phyloP scores from a whole-genome alignment of 2,797 vertebrate species.

The Acanthis flammea region DNA sequence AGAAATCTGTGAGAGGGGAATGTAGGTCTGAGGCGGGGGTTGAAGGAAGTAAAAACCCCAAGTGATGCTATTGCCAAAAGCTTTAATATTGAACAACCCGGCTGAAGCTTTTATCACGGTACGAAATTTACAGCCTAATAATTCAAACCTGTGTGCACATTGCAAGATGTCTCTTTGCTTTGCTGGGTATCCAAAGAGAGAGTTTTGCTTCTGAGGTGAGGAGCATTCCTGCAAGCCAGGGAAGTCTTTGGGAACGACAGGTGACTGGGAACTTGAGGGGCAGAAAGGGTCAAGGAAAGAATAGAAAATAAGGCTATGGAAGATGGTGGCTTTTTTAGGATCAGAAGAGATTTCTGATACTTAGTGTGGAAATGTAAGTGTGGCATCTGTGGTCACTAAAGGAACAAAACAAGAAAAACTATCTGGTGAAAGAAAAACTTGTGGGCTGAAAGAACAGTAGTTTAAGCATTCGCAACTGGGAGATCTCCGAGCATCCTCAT shows the following conservation, averaged over 20 bases:
- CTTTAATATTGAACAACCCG: constrained; percentile 52
- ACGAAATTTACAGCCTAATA: constrained; percentile 60
- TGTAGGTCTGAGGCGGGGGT: background rate
- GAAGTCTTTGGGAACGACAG: background rate
- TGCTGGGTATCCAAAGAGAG: background rate
- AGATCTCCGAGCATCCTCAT: background rate
- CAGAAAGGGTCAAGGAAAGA: background rate
- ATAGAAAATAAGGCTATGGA: background rate
- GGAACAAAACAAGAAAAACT: background rate
- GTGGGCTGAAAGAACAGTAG: background rate
- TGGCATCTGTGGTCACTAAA: background rate
- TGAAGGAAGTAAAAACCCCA: constrained; percentile 26
- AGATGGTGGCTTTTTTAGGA: background rate
- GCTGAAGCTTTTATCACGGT: constrained; percentile 55
- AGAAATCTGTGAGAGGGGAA: constrained; percentile 16
- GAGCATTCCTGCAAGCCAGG: background rate
- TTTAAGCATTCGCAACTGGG: background rate
- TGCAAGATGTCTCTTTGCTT: background rate
- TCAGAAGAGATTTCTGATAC: background rate
- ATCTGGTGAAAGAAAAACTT: background rate
- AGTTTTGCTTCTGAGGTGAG: background rate
- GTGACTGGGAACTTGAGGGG: background rate
- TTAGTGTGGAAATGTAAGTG: background rate
- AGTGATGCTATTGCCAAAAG: constrained; percentile 14
- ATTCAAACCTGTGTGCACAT: background rate